phyloP scores from a whole-genome alignment of 2,113 vertebrate genomes.

The Willisornis vidua region DNA sequence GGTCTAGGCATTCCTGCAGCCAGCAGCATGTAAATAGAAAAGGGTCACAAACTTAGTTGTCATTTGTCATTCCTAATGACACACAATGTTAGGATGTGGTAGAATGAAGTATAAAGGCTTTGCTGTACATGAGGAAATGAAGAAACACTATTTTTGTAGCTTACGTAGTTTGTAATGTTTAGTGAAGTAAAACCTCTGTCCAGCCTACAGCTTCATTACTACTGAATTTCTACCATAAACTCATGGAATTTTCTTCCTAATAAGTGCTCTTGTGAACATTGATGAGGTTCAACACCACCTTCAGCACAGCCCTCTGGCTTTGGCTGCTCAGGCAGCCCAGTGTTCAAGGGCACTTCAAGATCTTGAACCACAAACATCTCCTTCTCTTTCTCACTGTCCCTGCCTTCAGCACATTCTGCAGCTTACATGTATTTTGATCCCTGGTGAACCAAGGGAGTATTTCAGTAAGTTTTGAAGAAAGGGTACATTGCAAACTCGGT shows the following conservation, averaged over 20 bases:
- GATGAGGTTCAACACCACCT: neutral
- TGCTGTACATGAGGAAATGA: neutral
- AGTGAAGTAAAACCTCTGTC: neutral
- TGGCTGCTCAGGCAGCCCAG: accelerated
- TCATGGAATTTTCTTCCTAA: neutral
- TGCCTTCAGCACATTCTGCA: neutral
- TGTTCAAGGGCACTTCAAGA: neutral
- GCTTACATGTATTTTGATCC: neutral
- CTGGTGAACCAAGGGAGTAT: neutral
- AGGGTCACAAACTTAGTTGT: neutral
- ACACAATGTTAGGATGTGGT: slow-evolving; percentile 20
- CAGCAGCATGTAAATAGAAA: slow-evolving; percentile 29
- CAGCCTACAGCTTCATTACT: neutral
- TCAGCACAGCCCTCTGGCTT: neutral
- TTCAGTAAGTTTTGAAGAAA: neutral
- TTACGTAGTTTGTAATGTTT: neutral
- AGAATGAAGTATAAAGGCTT: neutral
- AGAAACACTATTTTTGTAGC: neutral
- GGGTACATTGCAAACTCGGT: neutral
- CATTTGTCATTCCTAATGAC: slow-evolving; percentile 14
- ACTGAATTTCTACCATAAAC: neutral
- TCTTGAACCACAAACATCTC: neutral
- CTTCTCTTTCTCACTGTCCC: neutral
- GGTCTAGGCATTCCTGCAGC: neutral
- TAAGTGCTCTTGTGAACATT: neutral